Conservation (phyloP, 2,888 invertebrate genomes). For the Strigamia transsilvanica region DNA sequence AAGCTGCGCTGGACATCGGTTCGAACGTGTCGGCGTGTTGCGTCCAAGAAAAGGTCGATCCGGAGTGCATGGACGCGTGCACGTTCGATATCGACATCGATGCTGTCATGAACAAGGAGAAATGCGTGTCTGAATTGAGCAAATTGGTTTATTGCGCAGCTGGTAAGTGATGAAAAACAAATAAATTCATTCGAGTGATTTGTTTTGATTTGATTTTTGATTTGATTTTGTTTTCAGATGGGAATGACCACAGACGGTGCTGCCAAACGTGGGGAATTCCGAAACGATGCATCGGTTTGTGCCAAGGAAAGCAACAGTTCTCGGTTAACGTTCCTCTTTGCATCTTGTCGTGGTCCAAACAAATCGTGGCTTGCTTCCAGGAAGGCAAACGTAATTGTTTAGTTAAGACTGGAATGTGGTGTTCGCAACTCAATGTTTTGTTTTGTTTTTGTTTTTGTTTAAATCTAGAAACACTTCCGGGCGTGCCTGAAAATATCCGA, state of each 20-base stretch:
- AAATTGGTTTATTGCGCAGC: constrained; percentile 87
- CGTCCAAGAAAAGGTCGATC: constrained; percentile 78
- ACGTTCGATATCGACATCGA: constrained; percentile 81
- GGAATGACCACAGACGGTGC: constrained; percentile 82
- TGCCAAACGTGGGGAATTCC: constrained; percentile 83
- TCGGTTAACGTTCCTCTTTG: constrained; percentile 71
- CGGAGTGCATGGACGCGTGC: constrained; percentile 82
- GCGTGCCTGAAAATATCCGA: constrained; percentile 77
- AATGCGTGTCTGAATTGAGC: constrained; percentile 83
- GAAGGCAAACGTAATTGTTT: constrained; percentile 71
- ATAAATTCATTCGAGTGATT: constrained; percentile 6
- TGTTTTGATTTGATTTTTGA: too few relatives aligned
- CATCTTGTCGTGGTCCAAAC: constrained; percentile 76
- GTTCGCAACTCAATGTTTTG: neutral
- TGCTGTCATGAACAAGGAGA: constrained; percentile 79
- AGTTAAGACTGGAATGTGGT: neutral
- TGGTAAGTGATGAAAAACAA: constrained; percentile 64
- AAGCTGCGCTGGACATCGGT: neutral
- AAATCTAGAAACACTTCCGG: constrained; percentile 72
- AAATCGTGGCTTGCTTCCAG: constrained; percentile 82
- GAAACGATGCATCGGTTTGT: constrained; percentile 82
- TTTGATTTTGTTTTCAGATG: constrained; percentile 62
- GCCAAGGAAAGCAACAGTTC: constrained; percentile 76
- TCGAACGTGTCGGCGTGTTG: constrained; percentile 72
- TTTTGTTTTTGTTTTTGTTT: constrained; percentile 50